phyloP scores from a whole-genome alignment of 2,888 invertebrate genomes.

The Drosophila mimica region DNA sequence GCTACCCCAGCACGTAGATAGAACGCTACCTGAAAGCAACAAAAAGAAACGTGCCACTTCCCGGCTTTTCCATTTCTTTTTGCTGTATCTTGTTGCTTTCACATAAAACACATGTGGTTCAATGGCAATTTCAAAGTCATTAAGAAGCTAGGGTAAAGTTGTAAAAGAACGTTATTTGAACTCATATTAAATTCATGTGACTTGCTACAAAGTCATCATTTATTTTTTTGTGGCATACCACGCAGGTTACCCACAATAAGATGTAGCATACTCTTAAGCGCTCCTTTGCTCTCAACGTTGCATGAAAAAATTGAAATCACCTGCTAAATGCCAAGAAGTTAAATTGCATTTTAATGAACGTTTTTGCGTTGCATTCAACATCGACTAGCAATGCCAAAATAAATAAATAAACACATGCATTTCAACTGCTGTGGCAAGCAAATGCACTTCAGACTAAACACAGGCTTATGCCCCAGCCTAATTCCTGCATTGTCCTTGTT shows the following conservation, averaged over 20 bases:
- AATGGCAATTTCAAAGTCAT: constrained; percentile 70
- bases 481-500: background rate
- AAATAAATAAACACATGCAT: constrained; percentile 42
- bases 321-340: constrained; percentile 47
- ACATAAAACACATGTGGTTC: constrained; percentile 14
- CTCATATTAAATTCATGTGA: constrained; percentile 45
- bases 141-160: constrained; percentile 56
- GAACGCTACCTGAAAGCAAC: constrained; percentile 27
- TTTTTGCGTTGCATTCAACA: constrained; percentile 14
- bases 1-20: background rate
- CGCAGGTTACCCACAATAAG: constrained; percentile 24
- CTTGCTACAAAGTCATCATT: constrained; percentile 43
- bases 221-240: constrained; percentile 10
- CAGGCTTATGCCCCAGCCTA: constrained; percentile 14
- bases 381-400: constrained; percentile 9
- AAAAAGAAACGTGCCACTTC: constrained; percentile 37
- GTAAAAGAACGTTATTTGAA: constrained; percentile 32
- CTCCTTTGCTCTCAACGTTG: constrained; percentile 3
- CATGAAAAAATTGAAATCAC: constrained; percentile 38
- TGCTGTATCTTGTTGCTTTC: constrained; percentile 24
- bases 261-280: constrained; percentile 34
- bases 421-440: constrained; percentile 28
- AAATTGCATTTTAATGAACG: constrained; percentile 62
- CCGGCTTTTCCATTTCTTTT: background rate
- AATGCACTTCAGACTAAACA: constrained; percentile 46